Conservation (phyloP, 92 coral and sea anemone genomes). For the Nematostella vectensis region DNA sequence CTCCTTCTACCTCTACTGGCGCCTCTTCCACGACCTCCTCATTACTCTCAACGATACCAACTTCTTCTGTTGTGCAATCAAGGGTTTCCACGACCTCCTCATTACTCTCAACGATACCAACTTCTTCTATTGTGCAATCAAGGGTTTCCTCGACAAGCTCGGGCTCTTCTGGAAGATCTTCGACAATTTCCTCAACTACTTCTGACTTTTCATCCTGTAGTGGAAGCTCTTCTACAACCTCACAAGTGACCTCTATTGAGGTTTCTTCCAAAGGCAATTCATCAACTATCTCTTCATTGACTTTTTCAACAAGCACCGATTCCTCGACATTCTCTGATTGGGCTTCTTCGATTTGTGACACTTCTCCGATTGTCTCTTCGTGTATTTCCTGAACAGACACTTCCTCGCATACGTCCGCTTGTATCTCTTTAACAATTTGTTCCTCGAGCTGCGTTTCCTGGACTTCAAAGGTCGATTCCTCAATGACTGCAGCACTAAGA, state of each 20-base stretch:
- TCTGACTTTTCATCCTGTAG: conserved; percentile 5
- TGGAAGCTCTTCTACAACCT: not conserved
- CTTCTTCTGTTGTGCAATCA: not conserved
- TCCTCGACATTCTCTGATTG: conserved; percentile 6
- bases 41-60: not conserved
- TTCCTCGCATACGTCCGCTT: conserved; percentile 12
- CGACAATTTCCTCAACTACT: not conserved
- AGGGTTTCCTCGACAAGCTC: not conserved
- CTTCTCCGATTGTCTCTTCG: conserved; percentile 6
- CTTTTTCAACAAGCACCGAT: conserved; percentile 2
- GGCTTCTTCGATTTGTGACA: conserved; percentile 6
- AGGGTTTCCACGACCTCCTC: not conserved
- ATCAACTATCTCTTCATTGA: not conserved
- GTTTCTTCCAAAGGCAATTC: conserved; percentile 1
- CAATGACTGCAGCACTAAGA: no score
- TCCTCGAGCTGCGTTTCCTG: conserved; percentile 30
- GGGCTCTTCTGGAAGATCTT: not conserved
- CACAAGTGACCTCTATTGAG: not conserved
- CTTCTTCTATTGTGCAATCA: not conserved
- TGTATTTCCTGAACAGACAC: conserved; percentile 15
- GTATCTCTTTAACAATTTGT: conserved; percentile 16
- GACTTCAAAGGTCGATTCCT: no score
- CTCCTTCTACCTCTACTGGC: not conserved
- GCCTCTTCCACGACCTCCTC: not conserved
- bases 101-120: not conserved